Evolutionary conservation across 2,888 invertebrate genomes (phyloP).

Genomic region (Drosophila helvetica): DNA sequence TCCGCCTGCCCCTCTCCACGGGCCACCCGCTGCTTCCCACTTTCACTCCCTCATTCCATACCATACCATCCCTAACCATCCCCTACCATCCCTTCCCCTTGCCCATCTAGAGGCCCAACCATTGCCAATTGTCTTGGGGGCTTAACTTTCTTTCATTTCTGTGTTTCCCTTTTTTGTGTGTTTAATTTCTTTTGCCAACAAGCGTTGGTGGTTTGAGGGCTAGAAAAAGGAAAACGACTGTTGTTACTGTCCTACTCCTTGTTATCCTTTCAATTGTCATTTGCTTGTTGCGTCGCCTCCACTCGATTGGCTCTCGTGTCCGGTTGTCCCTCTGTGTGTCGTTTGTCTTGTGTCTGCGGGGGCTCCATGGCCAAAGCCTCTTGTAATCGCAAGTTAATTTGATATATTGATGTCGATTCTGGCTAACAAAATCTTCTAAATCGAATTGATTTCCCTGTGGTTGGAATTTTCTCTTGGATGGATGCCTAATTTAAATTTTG

Average conservation of each 20-base stretch:
- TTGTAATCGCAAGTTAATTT: conserved; percentile 70
- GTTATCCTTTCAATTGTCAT: conserved; percentile 75
- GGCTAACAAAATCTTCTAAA: background rate
- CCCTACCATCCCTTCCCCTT: background rate
- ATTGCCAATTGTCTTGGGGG: conserved; percentile 71
- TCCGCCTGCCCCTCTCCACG: conserved; percentile 4
- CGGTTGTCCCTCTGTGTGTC: background rate
- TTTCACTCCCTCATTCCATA: background rate
- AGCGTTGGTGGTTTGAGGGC: conserved; percentile 25
- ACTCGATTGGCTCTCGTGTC: conserved; percentile 33
- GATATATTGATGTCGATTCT: conserved; percentile 36
- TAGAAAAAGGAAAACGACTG: conserved; percentile 9
- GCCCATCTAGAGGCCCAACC: conserved; percentile 14
- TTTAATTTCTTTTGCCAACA: conserved; percentile 77
- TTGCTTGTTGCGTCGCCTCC: conserved; percentile 69
- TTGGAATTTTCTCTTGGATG: background rate
- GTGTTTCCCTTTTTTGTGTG: conserved; percentile 32
- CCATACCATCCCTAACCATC: no score
- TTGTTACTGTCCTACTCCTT: conserved; percentile 48
- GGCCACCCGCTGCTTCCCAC: background rate
- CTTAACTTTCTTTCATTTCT: conserved; percentile 64
- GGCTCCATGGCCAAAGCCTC: conserved; percentile 45
- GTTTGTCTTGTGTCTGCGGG: background rate
- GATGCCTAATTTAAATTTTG: background rate
- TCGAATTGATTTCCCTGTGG: conserved; percentile 1